Percentiles rank a stretch among this genome's conserved stretches.
phyloP scores from a whole-genome alignment of 2,888 invertebrate species.

The Celastrina argiolus region DNA sequence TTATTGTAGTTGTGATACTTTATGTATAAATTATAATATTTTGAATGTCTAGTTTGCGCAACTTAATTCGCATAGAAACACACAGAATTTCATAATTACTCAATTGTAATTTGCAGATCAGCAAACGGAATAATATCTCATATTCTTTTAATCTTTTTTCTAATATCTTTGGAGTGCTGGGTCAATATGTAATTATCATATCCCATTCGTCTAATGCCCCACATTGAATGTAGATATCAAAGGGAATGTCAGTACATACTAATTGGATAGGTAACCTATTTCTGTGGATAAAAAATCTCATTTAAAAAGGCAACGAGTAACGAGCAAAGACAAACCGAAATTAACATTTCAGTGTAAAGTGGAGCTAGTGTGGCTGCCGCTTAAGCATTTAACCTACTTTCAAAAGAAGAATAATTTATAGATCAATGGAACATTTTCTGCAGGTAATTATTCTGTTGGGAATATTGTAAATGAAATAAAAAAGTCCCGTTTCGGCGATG shows the following conservation, averaged over 20 bases:
- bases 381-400: background rate
- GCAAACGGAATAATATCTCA: too few relatives aligned
- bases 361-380: background rate
- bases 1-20: too few relatives aligned
- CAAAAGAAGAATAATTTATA: background rate
- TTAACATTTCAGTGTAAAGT: constrained; percentile 5
- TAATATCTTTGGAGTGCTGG: background rate
- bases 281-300: background rate
- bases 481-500: too few relatives aligned
- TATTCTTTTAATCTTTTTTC: too few relatives aligned
- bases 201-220: background rate
- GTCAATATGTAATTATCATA: background rate
- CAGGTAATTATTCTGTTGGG: background rate
- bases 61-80: too few relatives aligned
- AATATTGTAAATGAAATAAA: background rate
- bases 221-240: background rate
- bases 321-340: constrained; percentile 5
- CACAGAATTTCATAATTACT: too few relatives aligned
- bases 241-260: background rate
- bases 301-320: constrained; percentile 1
- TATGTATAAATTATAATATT: too few relatives aligned
- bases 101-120: too few relatives aligned
- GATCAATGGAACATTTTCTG: background rate
- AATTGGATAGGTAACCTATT: background rate
- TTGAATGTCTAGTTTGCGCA: too few relatives aligned